Conservation (phyloP, 2,888 invertebrate species). For the Deilephila porcellus region DNA sequence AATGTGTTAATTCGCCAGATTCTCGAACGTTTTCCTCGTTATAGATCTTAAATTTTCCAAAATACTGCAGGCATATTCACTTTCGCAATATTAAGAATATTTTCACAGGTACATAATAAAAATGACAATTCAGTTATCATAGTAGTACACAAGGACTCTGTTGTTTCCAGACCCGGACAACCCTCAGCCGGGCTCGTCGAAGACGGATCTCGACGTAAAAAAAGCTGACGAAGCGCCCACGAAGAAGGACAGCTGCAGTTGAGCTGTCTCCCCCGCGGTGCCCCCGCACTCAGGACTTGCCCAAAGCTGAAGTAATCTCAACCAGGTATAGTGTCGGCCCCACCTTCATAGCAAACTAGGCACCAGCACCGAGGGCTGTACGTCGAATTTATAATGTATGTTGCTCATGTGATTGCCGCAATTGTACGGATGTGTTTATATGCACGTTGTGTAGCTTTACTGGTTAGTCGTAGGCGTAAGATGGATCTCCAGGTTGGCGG, state of each 20-base stretch:
- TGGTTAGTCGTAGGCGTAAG: slow-evolving; percentile 14
- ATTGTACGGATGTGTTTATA: slow-evolving; percentile 1
- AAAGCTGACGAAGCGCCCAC: slow-evolving; percentile 55
- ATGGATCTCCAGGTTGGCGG: background rate
- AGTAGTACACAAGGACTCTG: slow-evolving; percentile 16
- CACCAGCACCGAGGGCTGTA: slow-evolving; percentile 41
- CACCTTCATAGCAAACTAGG: slow-evolving; percentile 57
- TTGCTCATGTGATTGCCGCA: slow-evolving; percentile 13
- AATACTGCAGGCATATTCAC: too few relatives aligned
- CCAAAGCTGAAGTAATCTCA: slow-evolving; percentile 82
- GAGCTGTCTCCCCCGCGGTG: slow-evolving; percentile 66
- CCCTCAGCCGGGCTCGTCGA: slow-evolving; percentile 66
- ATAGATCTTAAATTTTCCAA: too few relatives aligned
- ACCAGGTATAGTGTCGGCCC: slow-evolving; percentile 71
- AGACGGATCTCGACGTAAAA: slow-evolving; percentile 55
- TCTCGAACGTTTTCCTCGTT: too few relatives aligned
- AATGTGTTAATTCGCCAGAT: too few relatives aligned
- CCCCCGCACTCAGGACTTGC: slow-evolving; percentile 66
- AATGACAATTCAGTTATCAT: too few relatives aligned
- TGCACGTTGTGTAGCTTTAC: slow-evolving; percentile 17
- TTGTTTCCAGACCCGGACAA: slow-evolving; percentile 64
- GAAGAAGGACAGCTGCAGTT: slow-evolving; percentile 72
- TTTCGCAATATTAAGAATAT: too few relatives aligned
- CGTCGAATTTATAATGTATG: slow-evolving; percentile 20
- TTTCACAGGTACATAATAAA: too few relatives aligned